A percentile compares a stretch with the other conserved stretches of the same genome.
phyloP scores from a whole-genome alignment of 2,113 vertebrate genomes.

The Hydrolagus affinis region DNA sequence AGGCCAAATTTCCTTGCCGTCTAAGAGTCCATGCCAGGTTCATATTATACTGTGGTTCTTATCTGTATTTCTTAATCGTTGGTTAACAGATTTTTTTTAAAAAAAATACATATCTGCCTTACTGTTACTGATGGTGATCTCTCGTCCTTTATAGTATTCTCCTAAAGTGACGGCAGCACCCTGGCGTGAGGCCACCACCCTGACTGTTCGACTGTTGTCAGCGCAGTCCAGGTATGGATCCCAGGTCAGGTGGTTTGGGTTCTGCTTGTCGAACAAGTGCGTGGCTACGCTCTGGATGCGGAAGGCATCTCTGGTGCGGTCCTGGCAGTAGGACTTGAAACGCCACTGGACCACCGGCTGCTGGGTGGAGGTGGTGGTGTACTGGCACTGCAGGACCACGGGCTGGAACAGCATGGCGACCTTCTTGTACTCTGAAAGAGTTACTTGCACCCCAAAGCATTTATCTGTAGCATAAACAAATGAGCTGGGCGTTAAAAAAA shows the following conservation, averaged over 20 bases:
- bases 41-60: slow-evolving; percentile 50
- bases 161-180: slow-evolving; percentile 75
- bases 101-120: slow-evolving; percentile 38
- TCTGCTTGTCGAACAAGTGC: slow-evolving; percentile 55
- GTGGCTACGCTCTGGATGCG: slow-evolving; percentile 50
- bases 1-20: background rate
- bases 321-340: slow-evolving; percentile 94
- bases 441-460: slow-evolving; percentile 70
- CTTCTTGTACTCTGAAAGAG: slow-evolving; percentile 71
- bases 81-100: background rate
- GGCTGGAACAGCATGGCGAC: slow-evolving; percentile 90
- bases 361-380: slow-evolving; percentile 76
- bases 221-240: slow-evolving; percentile 80
- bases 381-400: slow-evolving; percentile 81
- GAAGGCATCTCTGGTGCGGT: slow-evolving; percentile 72
- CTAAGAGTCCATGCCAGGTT: slow-evolving; percentile 25
- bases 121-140: slow-evolving; percentile 87
- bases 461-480: slow-evolving; percentile 46
- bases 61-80: slow-evolving; percentile 36
- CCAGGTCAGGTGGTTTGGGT: slow-evolving; percentile 66
- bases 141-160: slow-evolving; percentile 86
- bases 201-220: slow-evolving; percentile 81
- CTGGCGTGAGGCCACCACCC: slow-evolving; percentile 81
- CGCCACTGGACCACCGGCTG: slow-evolving; percentile 87
- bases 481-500: background rate